Evolutionary conservation across 2,888 invertebrate genomes (phyloP).

Genomic region (Patella depressa): DNA sequence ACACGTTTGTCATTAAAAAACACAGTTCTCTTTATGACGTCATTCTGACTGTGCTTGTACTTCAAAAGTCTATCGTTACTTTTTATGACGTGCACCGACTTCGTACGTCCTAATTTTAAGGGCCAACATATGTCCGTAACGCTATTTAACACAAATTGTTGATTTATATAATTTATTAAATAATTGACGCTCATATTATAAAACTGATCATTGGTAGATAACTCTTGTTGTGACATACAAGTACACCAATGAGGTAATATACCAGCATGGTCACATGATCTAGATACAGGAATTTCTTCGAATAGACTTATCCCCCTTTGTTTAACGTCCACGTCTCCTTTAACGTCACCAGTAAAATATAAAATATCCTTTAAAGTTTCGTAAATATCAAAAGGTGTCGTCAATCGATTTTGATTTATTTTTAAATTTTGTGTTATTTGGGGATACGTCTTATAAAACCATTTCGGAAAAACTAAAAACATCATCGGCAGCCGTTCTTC

Average conservation of each 20-base stretch:
- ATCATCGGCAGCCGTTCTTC: constrained; percentile 89
- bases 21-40: not conserved
- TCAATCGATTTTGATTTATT: constrained; percentile 78
- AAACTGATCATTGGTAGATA: not conserved
- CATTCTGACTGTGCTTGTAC: not conserved
- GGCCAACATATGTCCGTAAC: not conserved
- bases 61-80: not conserved
- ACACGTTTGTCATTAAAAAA: not conserved
- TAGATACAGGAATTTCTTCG: not conserved
- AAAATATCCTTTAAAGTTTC: constrained; percentile 81
- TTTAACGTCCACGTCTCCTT: constrained; percentile 74
- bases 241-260: not conserved
- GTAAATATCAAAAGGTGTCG: constrained; percentile 87
- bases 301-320: constrained; percentile 64
- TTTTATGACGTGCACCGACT: constrained; percentile 15
- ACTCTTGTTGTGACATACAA: not conserved
- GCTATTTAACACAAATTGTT: not conserved
- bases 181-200: not conserved
- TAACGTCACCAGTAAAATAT: constrained; percentile 25
- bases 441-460: constrained; percentile 79
- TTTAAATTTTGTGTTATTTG: constrained; percentile 78
- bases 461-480: constrained; percentile 80
- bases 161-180: not conserved
- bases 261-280: not conserved
- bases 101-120: constrained; percentile 21